Conservation (phyloP, 2,113 vertebrate species). For the Rhinolophus ferrumequinum region DNA sequence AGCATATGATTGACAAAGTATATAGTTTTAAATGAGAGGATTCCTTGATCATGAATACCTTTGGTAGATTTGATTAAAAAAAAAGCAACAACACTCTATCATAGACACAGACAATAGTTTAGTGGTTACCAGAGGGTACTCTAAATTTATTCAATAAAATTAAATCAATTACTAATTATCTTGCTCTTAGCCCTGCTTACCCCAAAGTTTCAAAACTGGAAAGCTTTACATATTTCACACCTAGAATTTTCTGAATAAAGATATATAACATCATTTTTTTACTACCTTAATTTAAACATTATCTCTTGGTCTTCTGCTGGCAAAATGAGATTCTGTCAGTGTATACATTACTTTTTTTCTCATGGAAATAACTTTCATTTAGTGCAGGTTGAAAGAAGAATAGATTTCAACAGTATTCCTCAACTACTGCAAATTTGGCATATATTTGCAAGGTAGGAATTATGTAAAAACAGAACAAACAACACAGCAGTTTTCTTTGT, state of each 20-base stretch:
- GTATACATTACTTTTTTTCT: neutral
- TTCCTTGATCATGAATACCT: neutral
- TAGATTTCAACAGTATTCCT: neutral
- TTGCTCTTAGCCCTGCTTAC: neutral
- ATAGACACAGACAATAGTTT: no score
- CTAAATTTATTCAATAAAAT: neutral
- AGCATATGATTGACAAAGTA: neutral
- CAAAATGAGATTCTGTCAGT: neutral
- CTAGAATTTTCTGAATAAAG: neutral
- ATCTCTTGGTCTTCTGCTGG: neutral
- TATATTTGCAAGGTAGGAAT: neutral
- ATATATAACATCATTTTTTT: neutral
- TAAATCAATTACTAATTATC: neutral
- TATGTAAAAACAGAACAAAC: neutral
- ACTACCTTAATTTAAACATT: neutral
- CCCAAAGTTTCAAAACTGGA: neutral
- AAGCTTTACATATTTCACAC: neutral
- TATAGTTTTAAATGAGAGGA: constrained; percentile 5
- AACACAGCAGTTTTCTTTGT: neutral
- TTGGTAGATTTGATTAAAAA: neutral
- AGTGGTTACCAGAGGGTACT: no score
- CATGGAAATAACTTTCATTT: neutral
- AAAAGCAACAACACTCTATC: no score
- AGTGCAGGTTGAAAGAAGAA: neutral
- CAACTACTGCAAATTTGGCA: neutral